Evolutionary conservation across 2,113 vertebrate genomes (phyloP), one percentile per base, ranked within the genome.

Genomic region (Corapipo altera): DNA sequence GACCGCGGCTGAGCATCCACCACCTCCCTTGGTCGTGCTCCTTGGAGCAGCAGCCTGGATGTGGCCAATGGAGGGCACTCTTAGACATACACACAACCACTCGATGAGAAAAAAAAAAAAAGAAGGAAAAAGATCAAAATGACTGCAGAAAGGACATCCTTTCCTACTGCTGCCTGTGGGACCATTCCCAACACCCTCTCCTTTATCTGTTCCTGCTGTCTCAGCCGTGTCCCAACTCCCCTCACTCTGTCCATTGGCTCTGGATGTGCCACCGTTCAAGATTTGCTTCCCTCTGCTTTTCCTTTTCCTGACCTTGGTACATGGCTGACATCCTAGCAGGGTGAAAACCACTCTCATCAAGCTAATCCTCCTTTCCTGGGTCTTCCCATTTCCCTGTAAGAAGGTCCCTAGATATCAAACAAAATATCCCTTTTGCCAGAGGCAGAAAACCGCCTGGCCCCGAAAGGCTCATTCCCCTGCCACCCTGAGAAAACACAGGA

Each of bases 11-110:
- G 66, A 23, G 82, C 71, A 75, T 15, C 82, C 62, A 39, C 5
- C 85, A 28, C 74, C 32, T 51, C 51, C 33, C 67, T 67, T 2
- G 1, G 10, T 24, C 22, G 15, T 24, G 64, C 69, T 39, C 91
- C 21, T 16, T 9, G 59, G 49, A 90, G 79, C 67, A 58, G 81
- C 71, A 94, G 61, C 69, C 51, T 14, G 61, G 44, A 28, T 95
- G 23, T 89, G 92, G 74, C 95, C 97, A 90, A 97, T 83, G 95
- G 96, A 97, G 96, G 96, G 96, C 95, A 97, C 94, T 95, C 94
- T 95, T 92, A 81, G 88, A 83, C 52, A 44, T 1, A 19, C 55
- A 83, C 95, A 58, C 52, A 41, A 27, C 55, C 28, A 30, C 11
- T 81, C 70, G 51, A 0, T 0, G 5, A 9, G 1, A 5, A 39